These are phyloP conservation scores for Gymnosoma rotundatum DNA, from an alignment of 2,888 invertebrate species.

Conservation along the genomic window DNA sequence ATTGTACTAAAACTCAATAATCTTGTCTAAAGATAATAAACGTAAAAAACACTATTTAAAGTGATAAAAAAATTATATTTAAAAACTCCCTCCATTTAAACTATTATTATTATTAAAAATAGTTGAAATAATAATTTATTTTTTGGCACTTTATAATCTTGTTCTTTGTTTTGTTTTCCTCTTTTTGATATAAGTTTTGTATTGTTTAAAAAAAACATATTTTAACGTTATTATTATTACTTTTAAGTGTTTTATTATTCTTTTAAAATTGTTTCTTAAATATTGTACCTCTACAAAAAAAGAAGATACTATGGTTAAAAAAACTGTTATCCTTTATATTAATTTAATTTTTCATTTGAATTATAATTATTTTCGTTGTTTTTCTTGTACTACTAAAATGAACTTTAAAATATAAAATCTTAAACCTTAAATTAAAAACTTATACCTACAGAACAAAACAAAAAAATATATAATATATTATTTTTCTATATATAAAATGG, in stretches of 20 bases:
- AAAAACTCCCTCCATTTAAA: conserved; percentile 59
- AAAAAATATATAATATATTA: conserved; percentile 63
- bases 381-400: conserved; percentile 33
- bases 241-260: conserved; percentile 70
- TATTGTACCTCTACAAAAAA: conserved; percentile 59
- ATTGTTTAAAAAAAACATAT: conserved; percentile 59
- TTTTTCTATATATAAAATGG: no score
- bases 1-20: conserved; percentile 41
- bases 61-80: conserved; percentile 2
- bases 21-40: conserved; percentile 36
- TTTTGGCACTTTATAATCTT: conserved; percentile 50
- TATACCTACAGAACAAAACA: conserved; percentile 74
- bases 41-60: conserved; percentile 12
- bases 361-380: conserved; percentile 41
- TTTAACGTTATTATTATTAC: conserved; percentile 18
- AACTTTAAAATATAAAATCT: conserved; percentile 47
- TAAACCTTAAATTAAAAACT: conserved; percentile 36
- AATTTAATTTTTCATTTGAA: neutral
- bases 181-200: conserved; percentile 45
- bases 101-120: no score
- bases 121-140: conserved; percentile 10
- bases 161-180: conserved; percentile 47
- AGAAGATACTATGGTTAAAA: conserved; percentile 21
- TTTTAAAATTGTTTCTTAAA: conserved; percentile 53
- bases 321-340: conserved; percentile 59